Conservation (phyloP, 2,113 vertebrate genomes). For the Coturnix japonica region DNA sequence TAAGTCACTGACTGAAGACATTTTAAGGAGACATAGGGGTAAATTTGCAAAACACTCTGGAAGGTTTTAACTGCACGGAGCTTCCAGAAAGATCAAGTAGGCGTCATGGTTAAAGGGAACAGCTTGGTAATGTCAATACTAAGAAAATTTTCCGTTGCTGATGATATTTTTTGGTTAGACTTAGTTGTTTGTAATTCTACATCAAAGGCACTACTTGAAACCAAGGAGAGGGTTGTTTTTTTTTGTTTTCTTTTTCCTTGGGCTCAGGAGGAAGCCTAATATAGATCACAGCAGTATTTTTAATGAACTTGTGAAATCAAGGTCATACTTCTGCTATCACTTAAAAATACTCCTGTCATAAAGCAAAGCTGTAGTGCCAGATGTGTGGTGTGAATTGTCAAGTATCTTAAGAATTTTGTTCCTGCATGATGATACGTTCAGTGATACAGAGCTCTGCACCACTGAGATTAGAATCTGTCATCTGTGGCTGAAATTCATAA, state of each 20-base stretch:
- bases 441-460: slow-evolving; percentile 25
- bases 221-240: neutral
- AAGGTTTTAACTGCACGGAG: neutral
- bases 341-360: neutral
- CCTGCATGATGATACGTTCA: slow-evolving; percentile 12
- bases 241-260: neutral
- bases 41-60: neutral
- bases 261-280: neutral
- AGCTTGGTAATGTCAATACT: neutral
- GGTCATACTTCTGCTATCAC: slow-evolving; percentile 34
- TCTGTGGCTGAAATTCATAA: slow-evolving; percentile 49
- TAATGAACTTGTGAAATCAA: slow-evolving; percentile 55
- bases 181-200: neutral
- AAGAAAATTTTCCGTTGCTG: slow-evolving; percentile 6
- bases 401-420: neutral
- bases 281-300: neutral
- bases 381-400: slow-evolving; percentile 13
- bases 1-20: neutral
- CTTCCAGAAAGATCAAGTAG: slow-evolving; percentile 5
- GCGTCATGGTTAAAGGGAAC: neutral
- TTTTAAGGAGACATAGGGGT: neutral
- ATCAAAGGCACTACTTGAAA: neutral
- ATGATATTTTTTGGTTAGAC: slow-evolving; percentile 4
- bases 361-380: slow-evolving; percentile 42
- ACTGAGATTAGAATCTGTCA: slow-evolving; percentile 52